Evolutionary conservation across 2,797 vertebrate species (phyloP), one percentile per base, ranked within the genome.

Genomic region (Dromococcyx pavoninus): DNA sequence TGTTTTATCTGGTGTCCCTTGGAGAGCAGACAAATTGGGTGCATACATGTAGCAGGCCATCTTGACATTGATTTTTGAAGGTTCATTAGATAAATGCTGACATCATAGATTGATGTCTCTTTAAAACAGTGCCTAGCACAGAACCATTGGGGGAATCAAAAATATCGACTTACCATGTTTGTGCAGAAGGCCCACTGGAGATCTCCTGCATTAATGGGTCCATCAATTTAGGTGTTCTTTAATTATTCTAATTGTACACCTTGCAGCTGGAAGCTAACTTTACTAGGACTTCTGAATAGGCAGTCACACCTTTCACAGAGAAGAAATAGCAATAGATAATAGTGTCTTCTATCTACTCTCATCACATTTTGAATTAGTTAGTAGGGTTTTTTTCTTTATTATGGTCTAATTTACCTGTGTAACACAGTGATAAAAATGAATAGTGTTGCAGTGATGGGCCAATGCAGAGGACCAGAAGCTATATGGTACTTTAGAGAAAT

Each of bases 91-190:
- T 99, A 99, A 99, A 99, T 99, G 98, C 99, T 99, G 99, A 99
- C 99, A 99, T 99, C 98, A 99, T 97, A 98, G 99, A 99, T 98
- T 99, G 99, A 99, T 99, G 99, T 99, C 98, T 99, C 99, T 99
- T 99, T 99, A 99, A 99, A 99, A 98, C 98, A 98, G 98, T 98
- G 98, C 98, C 98, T 98, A 97, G 97, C 97, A 92, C 98, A 97
- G 97, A 98, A 98, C 98, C 98, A 97, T 98, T 98, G 96, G 96
- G 98, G 98, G 98, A 99, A 99, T 99, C 98, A 98, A 98, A 99
- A 98, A 98, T 99, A 99, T 99, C 97, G 99, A 99, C 98, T 98
- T 95, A 92, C 88, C 97, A 75, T 98, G 98, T 98, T 97, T 97
- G 97, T 98, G 96, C 94, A 93, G 97, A 95, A 96, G 96, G 97